Evolutionary conservation across 2,113 vertebrate genomes (phyloP).

Genomic region (Periophthalmodon schlosseri): DNA sequence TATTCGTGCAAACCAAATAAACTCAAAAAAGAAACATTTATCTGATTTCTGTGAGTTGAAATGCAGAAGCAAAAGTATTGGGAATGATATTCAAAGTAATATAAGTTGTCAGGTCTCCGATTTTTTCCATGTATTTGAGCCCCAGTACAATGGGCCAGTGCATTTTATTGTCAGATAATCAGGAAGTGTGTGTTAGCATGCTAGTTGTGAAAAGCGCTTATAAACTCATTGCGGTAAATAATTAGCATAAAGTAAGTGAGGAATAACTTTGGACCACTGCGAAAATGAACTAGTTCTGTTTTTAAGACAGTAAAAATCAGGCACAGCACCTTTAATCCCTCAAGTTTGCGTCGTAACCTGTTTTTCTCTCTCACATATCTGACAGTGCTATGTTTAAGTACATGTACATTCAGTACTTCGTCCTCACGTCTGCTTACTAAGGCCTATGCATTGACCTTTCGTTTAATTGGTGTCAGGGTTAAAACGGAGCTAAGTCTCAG

Average conservation of each 20-base stretch:
- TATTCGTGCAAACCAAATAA: slow-evolving; percentile 31
- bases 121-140: too few species aligned
- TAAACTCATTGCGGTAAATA: too few species aligned
- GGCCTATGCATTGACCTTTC: background rate
- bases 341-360: background rate
- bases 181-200: too few species aligned
- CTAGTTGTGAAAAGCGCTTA: too few species aligned
- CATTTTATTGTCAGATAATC: too few species aligned
- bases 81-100: background rate
- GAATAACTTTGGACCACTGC: too few species aligned
- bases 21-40: background rate
- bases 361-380: background rate
- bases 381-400: background rate
- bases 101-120: background rate
- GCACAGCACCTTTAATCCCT: background rate
- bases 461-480: background rate
- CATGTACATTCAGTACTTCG: background rate
- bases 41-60: background rate
- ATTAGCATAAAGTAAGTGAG: too few species aligned
- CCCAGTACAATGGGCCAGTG: too few species aligned
- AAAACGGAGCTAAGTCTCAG: background rate
- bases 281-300: too few species aligned
- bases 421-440: background rate
- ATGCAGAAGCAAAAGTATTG: background rate
- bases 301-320: too few species aligned